Evolutionary conservation across 2,113 vertebrate species (phyloP), one percentile per base, ranked within the genome.

Genomic region (Nanorana parkeri): DNA sequence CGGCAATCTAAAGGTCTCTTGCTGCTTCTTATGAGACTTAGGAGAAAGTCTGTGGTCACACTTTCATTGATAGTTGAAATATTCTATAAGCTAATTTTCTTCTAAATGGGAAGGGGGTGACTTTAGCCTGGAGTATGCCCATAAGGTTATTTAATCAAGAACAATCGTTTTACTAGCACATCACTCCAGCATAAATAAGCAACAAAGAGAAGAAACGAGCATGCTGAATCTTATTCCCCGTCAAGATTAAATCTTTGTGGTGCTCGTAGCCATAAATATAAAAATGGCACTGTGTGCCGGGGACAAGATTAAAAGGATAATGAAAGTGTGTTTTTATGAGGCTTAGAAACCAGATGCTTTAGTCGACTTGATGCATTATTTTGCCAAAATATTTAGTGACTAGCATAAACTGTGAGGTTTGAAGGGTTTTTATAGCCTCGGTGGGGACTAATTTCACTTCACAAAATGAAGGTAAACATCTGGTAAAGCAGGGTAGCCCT

Each of bases 311-410:
- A 81, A 58, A 23, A 55, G 61, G 28, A 72, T 74, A 74, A 81
- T 56, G 47, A 23, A 66, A 29, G 26, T 54, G 52, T 80, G 68
- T 72, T 72, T 80, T 63, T 72, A 17, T 1, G 26, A 65, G 36
- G 20, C 47, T 81, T 36, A 74, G 60, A 47, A 66, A 81, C 79
- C 79, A 81, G 69, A 81, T 73, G 69, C 69, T 74, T 54, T 73
- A 54, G 26, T 66, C 26, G 65, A 69, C 64, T 56, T 23, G 17
- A 24, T 74, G 28, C 60, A 54, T 74, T 81, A 64, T 81, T 81
- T 81, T 81, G 68, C 60, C 68, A 73, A 81, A 81, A 66, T 81
- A 81, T 81, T 81, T 81, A 81, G 69, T 41, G 61, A 74, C 68
- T 74, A 81, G 69, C 21, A 20, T 81, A 81, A 81, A 81, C 79